A percentile compares a stretch with the other conserved stretches of the same genome.
These are phyloP conservation scores for Drosophila repleta DNA, from an alignment of 1,140 invertebrate genomes.

Conservation along the genomic window DNA sequence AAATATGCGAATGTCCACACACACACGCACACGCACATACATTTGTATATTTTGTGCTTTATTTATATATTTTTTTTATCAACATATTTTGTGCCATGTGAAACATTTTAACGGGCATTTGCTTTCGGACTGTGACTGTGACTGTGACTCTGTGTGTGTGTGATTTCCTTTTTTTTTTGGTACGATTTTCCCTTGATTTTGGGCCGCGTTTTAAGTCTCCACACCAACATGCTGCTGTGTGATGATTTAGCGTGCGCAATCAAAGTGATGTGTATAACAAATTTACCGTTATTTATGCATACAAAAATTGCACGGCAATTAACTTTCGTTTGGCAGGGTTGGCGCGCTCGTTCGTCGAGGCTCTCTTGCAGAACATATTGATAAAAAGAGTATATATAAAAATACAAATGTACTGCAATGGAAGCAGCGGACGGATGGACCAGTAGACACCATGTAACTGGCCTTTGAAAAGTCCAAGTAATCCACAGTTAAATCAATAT, in stretches of 20 bases:
- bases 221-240: conserved; percentile 21
- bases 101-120: conserved; percentile 67
- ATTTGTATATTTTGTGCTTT: conserved; percentile 31
- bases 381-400: conserved; percentile 8
- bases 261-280: conserved; percentile 82
- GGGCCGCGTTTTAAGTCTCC: background rate
- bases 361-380: conserved; percentile 14
- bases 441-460: conserved; percentile 8
- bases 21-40: background rate
- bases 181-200: background rate
- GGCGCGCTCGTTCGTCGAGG: conserved; percentile 11
- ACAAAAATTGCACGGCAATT: conserved; percentile 82
- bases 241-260: conserved; percentile 79
- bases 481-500: no score
- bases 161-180: conserved; percentile 8
- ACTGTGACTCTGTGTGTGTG: no score
- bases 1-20: conserved; percentile 8
- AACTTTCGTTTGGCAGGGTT: conserved; percentile 58
- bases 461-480: no score
- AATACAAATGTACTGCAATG: background rate
- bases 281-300: conserved; percentile 82
- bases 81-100: conserved; percentile 65
- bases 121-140: conserved; percentile 32
- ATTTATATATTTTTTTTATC: conserved; percentile 49
- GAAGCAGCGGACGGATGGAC: background rate